A percentile compares a stretch with the other conserved stretches of the same genome.
Evolutionary conservation across 2,113 vertebrate genomes (phyloP).

Genomic region (Lophotis ruficrista): DNA sequence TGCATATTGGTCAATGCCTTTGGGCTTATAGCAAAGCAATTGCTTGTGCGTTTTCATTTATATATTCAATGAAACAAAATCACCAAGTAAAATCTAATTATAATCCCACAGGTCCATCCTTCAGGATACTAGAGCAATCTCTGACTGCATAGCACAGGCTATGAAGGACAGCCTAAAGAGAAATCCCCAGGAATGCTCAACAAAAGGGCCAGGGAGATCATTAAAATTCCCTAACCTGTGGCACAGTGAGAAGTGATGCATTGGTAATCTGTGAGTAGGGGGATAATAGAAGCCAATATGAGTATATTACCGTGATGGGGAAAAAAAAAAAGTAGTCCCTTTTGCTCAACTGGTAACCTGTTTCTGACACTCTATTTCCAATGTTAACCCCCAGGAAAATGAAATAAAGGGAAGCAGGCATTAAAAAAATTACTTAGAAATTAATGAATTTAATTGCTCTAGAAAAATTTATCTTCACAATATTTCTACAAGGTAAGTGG

Average conservation of each 20-base stretch:
- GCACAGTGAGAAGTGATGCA: background rate
- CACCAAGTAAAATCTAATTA: background rate
- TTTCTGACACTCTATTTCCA: background rate
- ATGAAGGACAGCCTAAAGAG: background rate
- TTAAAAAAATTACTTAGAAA: background rate
- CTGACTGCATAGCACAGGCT: background rate
- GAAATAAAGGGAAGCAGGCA: background rate
- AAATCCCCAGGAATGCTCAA: background rate
- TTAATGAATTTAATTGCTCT: background rate
- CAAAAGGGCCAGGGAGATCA: background rate
- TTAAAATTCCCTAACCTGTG: background rate
- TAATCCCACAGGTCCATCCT: background rate
- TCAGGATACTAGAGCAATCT: background rate
- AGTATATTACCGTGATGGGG: background rate
- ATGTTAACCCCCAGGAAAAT: background rate
- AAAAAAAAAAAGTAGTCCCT: background rate
- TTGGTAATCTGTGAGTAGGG: background rate
- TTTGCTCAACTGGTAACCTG: background rate
- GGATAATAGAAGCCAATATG: background rate
- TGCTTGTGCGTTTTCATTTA: background rate
- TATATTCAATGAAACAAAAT: background rate
- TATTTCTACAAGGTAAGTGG: background rate
- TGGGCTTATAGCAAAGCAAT: background rate
- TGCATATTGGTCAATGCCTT: background rate
- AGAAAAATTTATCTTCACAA: background rate